Evolutionary conservation across 2,113 vertebrate genomes (phyloP).

Genomic region (Hemiscyllium ocellatum): DNA sequence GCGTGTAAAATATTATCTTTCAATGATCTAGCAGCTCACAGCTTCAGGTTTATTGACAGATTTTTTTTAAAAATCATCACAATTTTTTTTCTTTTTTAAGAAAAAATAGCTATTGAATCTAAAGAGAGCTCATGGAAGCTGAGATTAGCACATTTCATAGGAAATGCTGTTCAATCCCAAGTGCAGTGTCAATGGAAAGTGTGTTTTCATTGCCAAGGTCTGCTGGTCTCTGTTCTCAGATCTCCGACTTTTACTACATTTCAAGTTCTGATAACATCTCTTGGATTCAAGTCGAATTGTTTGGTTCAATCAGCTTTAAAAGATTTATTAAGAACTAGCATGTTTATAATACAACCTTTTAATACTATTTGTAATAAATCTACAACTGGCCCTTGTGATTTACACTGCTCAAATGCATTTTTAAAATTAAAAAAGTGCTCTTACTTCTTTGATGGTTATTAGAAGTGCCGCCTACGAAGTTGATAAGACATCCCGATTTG

Average conservation of each 20-base stretch:
- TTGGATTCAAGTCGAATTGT: conserved; percentile 34
- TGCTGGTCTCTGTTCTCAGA: conserved; percentile 24
- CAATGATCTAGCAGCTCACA: background rate
- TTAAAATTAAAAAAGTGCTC: conserved; percentile 26
- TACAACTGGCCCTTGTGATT: conserved; percentile 13
- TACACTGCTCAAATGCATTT: background rate
- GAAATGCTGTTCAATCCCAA: background rate
- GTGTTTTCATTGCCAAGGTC: conserved; percentile 22
- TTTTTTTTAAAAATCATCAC: background rate
- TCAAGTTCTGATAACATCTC: conserved; percentile 34
- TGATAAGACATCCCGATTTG: background rate
- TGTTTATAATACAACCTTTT: conserved; percentile 35
- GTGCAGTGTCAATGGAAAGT: conserved; percentile 9
- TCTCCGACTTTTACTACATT: conserved; percentile 30
- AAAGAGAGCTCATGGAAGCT: background rate
- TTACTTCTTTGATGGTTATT: background rate
- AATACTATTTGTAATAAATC: conserved; percentile 33
- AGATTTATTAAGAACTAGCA: conserved; percentile 28
- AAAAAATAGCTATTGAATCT: background rate
- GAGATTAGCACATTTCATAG: conserved; percentile 15
- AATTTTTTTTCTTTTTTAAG: background rate
- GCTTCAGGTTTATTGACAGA: background rate
- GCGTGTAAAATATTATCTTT: background rate
- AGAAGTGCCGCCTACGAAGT: background rate
- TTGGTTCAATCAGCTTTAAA: conserved; percentile 23